phyloP scores from a whole-genome alignment of 1,140 invertebrate genomes.

The Brachionus paranguensis region DNA sequence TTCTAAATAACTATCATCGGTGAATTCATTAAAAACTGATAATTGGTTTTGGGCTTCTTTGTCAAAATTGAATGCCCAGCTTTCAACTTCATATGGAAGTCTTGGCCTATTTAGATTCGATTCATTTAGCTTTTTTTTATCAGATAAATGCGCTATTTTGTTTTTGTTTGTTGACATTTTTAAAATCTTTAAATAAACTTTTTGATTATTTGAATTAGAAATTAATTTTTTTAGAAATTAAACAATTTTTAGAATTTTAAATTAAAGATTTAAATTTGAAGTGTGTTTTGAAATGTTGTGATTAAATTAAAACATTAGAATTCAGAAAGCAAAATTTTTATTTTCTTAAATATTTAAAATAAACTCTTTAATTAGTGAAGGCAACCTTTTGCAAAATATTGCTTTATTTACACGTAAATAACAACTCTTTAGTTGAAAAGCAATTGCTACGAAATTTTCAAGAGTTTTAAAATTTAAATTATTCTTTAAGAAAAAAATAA shows the following conservation, averaged over 20 bases:
- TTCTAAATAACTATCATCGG: neutral
- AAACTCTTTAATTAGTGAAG: neutral
- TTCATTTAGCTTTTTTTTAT: neutral
- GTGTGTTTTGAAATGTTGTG: neutral
- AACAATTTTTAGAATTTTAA: neutral
- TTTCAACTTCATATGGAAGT: neutral
- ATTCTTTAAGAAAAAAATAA: neutral
- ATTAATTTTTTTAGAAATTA: neutral
- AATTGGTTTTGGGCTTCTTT: neutral
- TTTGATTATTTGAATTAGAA: neutral
- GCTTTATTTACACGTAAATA: neutral
- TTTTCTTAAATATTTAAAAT: neutral
- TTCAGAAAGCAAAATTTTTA: neutral
- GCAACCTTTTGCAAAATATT: neutral
- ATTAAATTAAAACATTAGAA: neutral
- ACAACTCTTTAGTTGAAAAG: neutral
- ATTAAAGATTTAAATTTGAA: neutral
- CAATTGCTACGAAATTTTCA: neutral
- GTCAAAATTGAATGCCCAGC: neutral
- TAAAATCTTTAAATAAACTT: neutral
- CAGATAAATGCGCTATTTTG: neutral
- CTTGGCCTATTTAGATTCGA: neutral
- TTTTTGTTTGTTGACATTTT: neutral
- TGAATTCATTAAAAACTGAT: neutral
- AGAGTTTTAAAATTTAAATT: neutral